Evolutionary conservation across 2,113 vertebrate genomes (phyloP).

Genomic region (Sturnira hondurensis): DNA sequence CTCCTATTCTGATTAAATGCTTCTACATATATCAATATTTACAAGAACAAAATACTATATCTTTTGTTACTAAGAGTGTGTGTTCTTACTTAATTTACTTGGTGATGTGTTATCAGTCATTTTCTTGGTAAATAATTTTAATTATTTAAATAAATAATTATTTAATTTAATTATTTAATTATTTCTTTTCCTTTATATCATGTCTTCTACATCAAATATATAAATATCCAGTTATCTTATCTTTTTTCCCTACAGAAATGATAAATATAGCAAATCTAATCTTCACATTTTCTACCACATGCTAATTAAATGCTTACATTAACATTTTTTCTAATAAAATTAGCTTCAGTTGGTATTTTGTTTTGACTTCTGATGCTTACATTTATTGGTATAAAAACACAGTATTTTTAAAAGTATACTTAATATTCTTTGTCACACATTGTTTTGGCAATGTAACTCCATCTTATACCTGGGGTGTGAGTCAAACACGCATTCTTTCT

Average conservation of each 20-base stretch:
- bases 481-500: fast-evolving
- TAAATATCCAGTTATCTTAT: not conserved
- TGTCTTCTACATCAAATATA: not conserved
- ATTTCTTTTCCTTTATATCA: not conserved
- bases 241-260: not conserved
- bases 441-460: not conserved
- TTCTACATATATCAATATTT: not conserved
- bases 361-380: not conserved
- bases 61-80: not conserved
- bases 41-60: not conserved
- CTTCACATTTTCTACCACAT: not conserved
- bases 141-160: no score
- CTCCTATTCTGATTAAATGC: not conserved
- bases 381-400: not conserved
- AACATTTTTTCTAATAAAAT: not conserved
- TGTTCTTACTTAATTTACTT: not conserved
- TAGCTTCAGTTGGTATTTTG: not conserved
- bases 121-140: not conserved
- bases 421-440: not conserved
- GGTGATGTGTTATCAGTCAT: not conserved
- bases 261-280: not conserved
- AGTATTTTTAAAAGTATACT: not conserved
- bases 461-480: not conserved
- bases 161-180: no score
- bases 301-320: not conserved